Conservation (phyloP, 2,797 vertebrate species). For the Telmatherina bonti region DNA sequence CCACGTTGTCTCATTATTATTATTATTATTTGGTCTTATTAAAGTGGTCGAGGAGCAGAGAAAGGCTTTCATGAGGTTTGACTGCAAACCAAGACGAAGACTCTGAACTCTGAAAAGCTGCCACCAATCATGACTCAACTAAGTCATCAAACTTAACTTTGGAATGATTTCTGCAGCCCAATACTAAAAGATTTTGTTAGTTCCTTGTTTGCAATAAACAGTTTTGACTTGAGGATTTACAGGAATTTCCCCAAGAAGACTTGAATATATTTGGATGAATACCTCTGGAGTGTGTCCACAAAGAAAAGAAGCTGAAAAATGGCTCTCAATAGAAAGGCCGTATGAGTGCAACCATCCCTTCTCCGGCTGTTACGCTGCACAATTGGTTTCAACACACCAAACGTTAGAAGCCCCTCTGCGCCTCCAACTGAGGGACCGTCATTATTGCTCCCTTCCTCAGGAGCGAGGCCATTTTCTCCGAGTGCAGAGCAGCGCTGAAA, state of each 20-base stretch:
- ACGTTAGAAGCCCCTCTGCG: constrained; percentile 19
- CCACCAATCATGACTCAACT: neutral
- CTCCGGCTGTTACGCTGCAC: neutral
- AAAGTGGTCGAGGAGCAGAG: no score
- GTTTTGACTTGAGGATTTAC: neutral
- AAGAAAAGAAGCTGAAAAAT: neutral
- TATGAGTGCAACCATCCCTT: neutral
- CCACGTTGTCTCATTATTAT: no score
- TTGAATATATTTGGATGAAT: neutral
- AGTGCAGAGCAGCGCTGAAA: constrained; percentile 6
- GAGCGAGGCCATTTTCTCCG: constrained; percentile 29
- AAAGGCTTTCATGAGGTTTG: no score
- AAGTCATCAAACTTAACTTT: neutral
- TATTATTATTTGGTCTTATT: no score
- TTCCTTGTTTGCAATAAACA: neutral
- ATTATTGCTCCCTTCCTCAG: constrained; percentile 22
- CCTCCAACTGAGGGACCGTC: constrained; percentile 21
- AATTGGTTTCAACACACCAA: constrained; percentile 17
- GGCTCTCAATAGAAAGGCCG: neutral
- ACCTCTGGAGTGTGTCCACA: neutral
- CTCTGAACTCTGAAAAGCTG: neutral
- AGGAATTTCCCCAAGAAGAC: neutral
- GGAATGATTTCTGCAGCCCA: neutral
- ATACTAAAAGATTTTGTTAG: neutral
- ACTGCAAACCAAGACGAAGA: no score